Evolutionary conservation across 2,113 vertebrate genomes (phyloP).

Genomic region (Vanacampus margaritifer): DNA sequence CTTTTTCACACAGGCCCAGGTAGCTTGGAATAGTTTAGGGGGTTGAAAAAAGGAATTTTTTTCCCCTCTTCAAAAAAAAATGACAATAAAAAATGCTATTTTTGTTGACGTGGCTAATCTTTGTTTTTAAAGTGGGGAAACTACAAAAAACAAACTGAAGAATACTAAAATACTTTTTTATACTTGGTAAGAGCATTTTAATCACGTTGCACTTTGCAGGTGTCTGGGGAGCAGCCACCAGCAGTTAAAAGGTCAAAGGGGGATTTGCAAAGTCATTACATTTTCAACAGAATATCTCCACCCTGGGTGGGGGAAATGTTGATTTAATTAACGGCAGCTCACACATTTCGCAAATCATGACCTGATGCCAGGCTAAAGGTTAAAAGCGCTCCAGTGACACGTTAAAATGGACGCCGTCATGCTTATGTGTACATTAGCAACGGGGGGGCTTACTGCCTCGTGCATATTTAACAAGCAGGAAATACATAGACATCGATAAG

Average conservation of each 20-base stretch:
- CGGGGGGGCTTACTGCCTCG: too few species aligned
- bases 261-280: not conserved
- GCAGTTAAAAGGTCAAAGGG: constrained; percentile 1
- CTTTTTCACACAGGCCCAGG: too few species aligned
- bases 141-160: too few species aligned
- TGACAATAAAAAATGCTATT: too few species aligned
- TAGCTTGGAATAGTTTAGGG: too few species aligned
- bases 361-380: not conserved
- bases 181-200: not conserved
- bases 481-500: not conserved
- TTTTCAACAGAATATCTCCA: not conserved
- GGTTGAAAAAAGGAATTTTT: too few species aligned
- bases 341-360: not conserved
- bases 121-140: too few species aligned
- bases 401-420: not conserved
- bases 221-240: not conserved
- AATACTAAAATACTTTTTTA: too few species aligned
- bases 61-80: too few species aligned
- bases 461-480: not conserved
- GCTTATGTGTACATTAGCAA: not conserved
- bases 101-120: too few species aligned
- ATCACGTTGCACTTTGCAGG: not conserved
- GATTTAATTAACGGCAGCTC: not conserved
- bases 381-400: not conserved
- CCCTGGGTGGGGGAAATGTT: not conserved